phyloP scores from a whole-genome alignment of 1,140 invertebrate genomes.

The Planococcus citri region DNA sequence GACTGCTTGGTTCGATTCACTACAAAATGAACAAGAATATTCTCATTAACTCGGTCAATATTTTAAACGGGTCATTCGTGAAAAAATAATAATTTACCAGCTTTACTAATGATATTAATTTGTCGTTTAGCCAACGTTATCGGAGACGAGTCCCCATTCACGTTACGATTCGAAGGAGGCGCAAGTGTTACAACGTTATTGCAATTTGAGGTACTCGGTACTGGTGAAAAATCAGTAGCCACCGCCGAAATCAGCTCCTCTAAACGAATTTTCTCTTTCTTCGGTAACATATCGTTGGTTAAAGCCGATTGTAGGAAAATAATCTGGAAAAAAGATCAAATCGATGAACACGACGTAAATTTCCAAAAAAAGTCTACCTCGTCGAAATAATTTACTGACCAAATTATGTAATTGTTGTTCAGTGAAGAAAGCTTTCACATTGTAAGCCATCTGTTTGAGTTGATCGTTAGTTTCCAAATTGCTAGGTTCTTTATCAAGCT shows the following conservation, averaged over 20 bases:
- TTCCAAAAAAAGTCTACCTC: not conserved
- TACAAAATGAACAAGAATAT: too few species aligned
- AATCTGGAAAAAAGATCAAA: not conserved
- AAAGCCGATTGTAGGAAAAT: not conserved
- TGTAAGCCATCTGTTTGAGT: slow-evolving; percentile 3
- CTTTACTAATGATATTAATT: slow-evolving; percentile 10
- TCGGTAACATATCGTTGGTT: not conserved
- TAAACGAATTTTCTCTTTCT: not conserved
- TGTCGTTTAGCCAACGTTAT: not conserved
- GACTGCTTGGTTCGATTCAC: not conserved
- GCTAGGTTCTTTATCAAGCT: slow-evolving; percentile 9
- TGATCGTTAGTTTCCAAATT: not conserved
- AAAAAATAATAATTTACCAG: too few species aligned
- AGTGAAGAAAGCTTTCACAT: not conserved
- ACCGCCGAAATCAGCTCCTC: not conserved
- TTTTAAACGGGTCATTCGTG: too few species aligned
- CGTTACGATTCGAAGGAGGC: not conserved
- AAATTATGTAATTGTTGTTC: slow-evolving; percentile 13
- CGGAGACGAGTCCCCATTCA: slow-evolving; percentile 9
- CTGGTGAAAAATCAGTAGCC: not conserved
- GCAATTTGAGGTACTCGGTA: not conserved
- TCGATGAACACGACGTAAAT: not conserved
- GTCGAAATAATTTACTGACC: too few species aligned
- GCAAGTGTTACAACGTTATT: not conserved
- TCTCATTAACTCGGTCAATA: too few species aligned